These are phyloP conservation scores for Tragelaphus eurycerus DNA, from an alignment of 2,797 vertebrate species.

Conservation along the genomic window DNA sequence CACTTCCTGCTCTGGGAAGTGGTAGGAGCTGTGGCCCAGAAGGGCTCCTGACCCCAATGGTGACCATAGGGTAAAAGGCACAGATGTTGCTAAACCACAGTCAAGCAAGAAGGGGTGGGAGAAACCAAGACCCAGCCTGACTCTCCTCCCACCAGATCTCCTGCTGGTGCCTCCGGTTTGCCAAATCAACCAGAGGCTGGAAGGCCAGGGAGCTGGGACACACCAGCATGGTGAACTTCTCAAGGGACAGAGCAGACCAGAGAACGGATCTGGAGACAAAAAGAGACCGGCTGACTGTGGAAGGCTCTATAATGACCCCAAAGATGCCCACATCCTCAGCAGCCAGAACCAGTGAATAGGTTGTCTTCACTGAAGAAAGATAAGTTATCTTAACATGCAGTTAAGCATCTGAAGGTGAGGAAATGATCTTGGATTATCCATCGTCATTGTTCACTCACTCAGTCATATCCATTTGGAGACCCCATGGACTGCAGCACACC, in stretches of 20 bases:
- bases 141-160: not conserved
- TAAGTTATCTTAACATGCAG: not conserved
- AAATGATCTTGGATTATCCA: not conserved
- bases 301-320: not conserved
- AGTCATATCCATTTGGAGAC: not conserved
- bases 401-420: not conserved
- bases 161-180: not conserved
- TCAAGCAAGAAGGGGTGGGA: not conserved
- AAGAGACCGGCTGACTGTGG: rapidly evolving
- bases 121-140: not conserved
- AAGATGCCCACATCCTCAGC: not conserved
- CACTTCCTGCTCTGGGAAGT: not conserved
- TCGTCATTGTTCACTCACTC: not conserved
- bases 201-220: not conserved
- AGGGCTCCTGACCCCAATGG: not conserved
- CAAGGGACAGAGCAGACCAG: not conserved
- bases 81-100: not conserved
- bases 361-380: not conserved
- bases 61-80: not conserved
- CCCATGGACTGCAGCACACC: not conserved
- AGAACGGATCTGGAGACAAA: not conserved
- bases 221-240: not conserved
- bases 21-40: not conserved
- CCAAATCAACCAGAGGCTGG: not conserved
- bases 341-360: not conserved